phyloP scores from a whole-genome alignment of 2,888 invertebrate species.

The Erpobdella octoculata region DNA sequence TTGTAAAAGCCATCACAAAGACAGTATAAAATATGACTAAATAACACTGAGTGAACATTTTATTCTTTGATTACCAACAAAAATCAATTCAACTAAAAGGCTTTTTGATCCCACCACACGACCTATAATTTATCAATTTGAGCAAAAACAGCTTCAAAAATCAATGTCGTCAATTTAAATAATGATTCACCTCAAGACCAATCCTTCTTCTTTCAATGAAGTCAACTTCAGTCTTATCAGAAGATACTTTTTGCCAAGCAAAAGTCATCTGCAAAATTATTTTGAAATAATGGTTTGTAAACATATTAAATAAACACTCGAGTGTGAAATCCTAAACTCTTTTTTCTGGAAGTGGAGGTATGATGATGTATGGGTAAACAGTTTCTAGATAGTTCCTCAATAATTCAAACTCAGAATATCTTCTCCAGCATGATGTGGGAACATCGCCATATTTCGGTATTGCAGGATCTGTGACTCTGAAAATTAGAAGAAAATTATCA shows the following conservation, averaged over 20 bases:
- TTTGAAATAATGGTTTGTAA: background rate
- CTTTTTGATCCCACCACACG: background rate
- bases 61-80: background rate
- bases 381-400: conserved; percentile 69
- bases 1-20: background rate
- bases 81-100: background rate
- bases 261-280: conserved; percentile 30
- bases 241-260: conserved; percentile 66
- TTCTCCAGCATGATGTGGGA: conserved; percentile 54
- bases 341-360: conserved; percentile 76
- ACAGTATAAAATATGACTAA: background rate
- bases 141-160: no score
- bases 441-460: conserved; percentile 48
- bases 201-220: conserved; percentile 74
- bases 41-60: background rate
- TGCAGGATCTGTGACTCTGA: conserved; percentile 47
- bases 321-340: conserved; percentile 47
- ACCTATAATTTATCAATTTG: background rate
- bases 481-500: background rate
- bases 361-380: conserved; percentile 70
- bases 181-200: conserved; percentile 64
- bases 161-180: no score
- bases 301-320: background rate
- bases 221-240: conserved; percentile 74
- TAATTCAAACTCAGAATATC: conserved; percentile 77